These are phyloP conservation scores for Globodera rostochiensis DNA, from an alignment of 1,140 invertebrate genomes.

Conservation along the genomic window DNA sequence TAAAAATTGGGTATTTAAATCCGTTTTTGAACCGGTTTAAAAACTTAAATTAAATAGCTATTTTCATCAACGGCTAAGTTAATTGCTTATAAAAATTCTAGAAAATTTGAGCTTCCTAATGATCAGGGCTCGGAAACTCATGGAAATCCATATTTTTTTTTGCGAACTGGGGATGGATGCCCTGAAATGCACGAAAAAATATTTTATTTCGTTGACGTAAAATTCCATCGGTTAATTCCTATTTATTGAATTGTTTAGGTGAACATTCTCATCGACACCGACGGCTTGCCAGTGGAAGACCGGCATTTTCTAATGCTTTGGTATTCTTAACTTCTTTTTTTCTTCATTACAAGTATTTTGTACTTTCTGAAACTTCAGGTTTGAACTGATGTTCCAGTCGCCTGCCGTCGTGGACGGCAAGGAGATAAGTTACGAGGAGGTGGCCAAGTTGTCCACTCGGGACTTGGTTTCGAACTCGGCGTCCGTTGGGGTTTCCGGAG, in stretches of 20 bases:
- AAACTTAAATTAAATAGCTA: no score
- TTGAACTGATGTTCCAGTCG: conserved; percentile 47
- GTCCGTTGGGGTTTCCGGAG: conserved; percentile 23
- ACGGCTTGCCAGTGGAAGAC: conserved; percentile 33
- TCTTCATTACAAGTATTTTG: no score
- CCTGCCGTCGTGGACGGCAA: conserved; percentile 42
- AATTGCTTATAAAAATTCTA: no score
- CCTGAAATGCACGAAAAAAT: no score
- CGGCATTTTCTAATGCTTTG: conserved; percentile 51
- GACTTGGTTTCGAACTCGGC: conserved; percentile 38
- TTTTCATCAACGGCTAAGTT: no score
- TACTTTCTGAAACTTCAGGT: background rate
- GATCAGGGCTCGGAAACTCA: no score
- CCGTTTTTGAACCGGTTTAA: no score
- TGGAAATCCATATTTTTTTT: no score
- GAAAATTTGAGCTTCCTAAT: no score
- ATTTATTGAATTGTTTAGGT: conserved; percentile 34
- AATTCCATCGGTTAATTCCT: background rate
- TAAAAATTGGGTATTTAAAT: no score
- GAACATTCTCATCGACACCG: conserved; percentile 33
- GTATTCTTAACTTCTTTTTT: no score
- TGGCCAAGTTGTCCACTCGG: conserved; percentile 41
- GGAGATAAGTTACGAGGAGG: conserved; percentile 39
- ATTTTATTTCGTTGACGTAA: conserved; percentile 51
- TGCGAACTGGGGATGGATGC: no score